These are phyloP conservation scores for Tachypleus tridentatus DNA, from an alignment of 1,140 invertebrate species.

Conservation along the genomic window DNA sequence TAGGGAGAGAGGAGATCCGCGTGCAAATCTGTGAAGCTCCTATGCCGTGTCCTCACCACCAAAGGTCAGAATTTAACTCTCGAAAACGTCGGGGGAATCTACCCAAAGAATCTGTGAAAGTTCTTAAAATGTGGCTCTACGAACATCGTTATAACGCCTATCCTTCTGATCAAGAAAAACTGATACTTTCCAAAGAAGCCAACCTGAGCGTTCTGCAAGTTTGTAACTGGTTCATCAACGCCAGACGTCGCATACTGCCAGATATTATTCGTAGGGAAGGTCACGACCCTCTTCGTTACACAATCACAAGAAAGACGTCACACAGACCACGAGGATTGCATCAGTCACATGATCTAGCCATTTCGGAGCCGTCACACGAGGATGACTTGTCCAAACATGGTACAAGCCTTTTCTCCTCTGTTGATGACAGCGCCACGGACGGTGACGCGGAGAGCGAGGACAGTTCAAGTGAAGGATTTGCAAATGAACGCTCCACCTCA, in stretches of 20 bases:
- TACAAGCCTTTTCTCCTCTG: slow-evolving; percentile 7
- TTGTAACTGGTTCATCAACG: slow-evolving; percentile 97
- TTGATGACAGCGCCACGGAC: slow-evolving; percentile 12
- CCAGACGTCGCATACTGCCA: slow-evolving; percentile 73
- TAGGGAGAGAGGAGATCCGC: too few relatives aligned
- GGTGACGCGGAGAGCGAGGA: slow-evolving; percentile 13
- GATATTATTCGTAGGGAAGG: slow-evolving; percentile 86
- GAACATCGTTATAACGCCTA: slow-evolving; percentile 91
- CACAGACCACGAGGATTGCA: slow-evolving; percentile 13
- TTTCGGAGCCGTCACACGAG: slow-evolving; percentile 14
- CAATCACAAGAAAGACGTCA: slow-evolving; percentile 60
- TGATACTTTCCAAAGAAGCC: slow-evolving; percentile 67
- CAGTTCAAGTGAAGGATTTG: neutral
- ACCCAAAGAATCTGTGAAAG: slow-evolving; percentile 81
- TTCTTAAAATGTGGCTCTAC: slow-evolving; percentile 83
- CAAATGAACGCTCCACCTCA: slow-evolving; percentile 2
- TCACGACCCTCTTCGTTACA: slow-evolving; percentile 80
- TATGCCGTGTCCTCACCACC: too few relatives aligned
- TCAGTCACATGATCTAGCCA: slow-evolving; percentile 28
- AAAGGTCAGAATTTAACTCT: neutral
- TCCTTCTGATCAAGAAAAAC: slow-evolving; percentile 82
- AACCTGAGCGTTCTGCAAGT: slow-evolving; percentile 73
- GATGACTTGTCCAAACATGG: slow-evolving; percentile 6
- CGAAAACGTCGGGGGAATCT: slow-evolving; percentile 80
- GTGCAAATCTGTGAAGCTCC: too few relatives aligned